phyloP scores from a whole-genome alignment of 2,888 invertebrate genomes.

The Drymonia ruficornis region DNA sequence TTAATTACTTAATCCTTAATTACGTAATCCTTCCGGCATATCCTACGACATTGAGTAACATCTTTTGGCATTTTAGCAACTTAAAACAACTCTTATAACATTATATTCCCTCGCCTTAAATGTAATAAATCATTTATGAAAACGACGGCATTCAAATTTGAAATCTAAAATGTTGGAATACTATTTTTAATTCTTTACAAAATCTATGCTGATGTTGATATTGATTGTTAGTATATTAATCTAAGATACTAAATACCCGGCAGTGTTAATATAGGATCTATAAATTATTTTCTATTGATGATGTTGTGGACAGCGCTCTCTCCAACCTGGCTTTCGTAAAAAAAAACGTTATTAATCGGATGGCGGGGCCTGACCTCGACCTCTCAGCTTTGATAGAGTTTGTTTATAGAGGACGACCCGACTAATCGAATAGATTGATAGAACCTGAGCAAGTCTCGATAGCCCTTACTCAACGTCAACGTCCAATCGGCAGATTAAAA shows the following conservation, averaged over 20 bases:
- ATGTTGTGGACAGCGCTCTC: constrained; percentile 19
- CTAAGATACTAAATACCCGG: constrained; percentile 6
- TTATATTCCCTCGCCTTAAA: too few relatives aligned
- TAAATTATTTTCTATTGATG: constrained; percentile 21
- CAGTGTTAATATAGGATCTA: constrained; percentile 6
- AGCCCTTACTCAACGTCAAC: too few relatives aligned
- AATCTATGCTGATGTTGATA: background rate
- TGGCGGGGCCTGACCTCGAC: constrained; percentile 22
- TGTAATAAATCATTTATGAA: too few relatives aligned
- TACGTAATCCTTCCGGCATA: too few relatives aligned
- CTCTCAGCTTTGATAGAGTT: constrained; percentile 4
- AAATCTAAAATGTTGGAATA: background rate
- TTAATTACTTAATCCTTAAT: too few relatives aligned
- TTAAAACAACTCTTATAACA: background rate
- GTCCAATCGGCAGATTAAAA: too few relatives aligned
- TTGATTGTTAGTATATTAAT: background rate
- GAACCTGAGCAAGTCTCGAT: too few relatives aligned
- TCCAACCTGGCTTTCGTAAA: constrained; percentile 35
- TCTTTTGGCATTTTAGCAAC: background rate
- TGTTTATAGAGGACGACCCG: constrained; percentile 11
- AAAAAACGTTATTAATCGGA: constrained; percentile 25
- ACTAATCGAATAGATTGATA: background rate
- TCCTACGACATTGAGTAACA: background rate
- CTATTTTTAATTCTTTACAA: background rate
- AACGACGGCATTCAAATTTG: background rate